Percentiles rank a stretch among this genome's conserved stretches.
Conservation (phyloP, 2,113 vertebrate genomes). For the Sprattus sprattus region DNA sequence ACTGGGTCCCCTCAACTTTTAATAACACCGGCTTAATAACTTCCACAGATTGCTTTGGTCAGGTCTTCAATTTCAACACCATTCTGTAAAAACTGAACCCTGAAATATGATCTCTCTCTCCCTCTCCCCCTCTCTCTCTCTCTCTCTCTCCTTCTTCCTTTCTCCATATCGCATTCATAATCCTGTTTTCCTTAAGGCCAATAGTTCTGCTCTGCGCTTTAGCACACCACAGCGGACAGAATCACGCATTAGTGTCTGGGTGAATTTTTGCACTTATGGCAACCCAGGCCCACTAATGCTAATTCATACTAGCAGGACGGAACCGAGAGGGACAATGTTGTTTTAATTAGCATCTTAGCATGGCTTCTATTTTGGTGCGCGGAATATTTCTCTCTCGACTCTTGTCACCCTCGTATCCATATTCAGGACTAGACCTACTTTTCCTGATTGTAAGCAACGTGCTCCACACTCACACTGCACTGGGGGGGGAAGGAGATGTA, state of each 20-base stretch:
- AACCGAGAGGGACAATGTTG: background rate
- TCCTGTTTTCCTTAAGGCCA: background rate
- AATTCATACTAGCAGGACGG: constrained; percentile 25
- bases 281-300: constrained; percentile 12
- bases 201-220: background rate
- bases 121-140: constrained; percentile 26
- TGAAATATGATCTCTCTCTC: constrained; percentile 53
- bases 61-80: constrained; percentile 58
- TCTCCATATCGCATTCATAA: constrained; percentile 31
- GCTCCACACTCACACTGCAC: background rate
- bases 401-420: background rate
- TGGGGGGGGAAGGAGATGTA: background rate
- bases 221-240: background rate
- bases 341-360: constrained; percentile 37
- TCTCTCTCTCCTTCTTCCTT: constrained; percentile 4
- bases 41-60: constrained; percentile 65
- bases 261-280: constrained; percentile 14
- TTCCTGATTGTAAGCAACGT: background rate
- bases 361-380: constrained; percentile 5
- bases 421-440: constrained; percentile 18
- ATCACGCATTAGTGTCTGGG: constrained; percentile 24
- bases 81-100: constrained; percentile 58
- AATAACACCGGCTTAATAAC: constrained; percentile 71
- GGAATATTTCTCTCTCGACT: background rate
- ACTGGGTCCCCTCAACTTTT: constrained; percentile 65